phyloP scores from a whole-genome alignment of 2,888 invertebrate species.

The Drosophila multiciliata region DNA sequence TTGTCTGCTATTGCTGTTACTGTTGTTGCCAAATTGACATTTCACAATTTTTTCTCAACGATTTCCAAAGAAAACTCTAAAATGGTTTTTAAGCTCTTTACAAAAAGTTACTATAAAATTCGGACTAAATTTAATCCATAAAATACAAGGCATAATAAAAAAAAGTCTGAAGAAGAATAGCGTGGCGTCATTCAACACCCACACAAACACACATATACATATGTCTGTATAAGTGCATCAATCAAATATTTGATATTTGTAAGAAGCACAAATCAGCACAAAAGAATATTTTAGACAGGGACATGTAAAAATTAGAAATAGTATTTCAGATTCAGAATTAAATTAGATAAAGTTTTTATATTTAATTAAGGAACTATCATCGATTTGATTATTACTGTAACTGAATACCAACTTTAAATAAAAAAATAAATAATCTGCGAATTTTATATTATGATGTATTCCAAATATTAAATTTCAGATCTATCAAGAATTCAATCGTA shows the following conservation, averaged over 20 bases:
- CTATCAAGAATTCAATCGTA: background rate
- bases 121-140: background rate
- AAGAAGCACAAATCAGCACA: background rate
- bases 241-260: constrained; percentile 9
- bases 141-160: background rate
- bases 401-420: background rate
- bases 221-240: background rate
- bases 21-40: constrained; percentile 77
- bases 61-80: constrained; percentile 13
- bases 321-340: background rate
- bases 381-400: too few species aligned
- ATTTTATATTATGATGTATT: background rate
- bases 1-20: constrained; percentile 50
- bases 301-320: background rate
- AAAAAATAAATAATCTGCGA: background rate
- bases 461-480: background rate
- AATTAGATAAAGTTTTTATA: background rate
- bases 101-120: constrained; percentile 11
- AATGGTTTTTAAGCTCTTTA: constrained; percentile 8
- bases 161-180: background rate
- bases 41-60: constrained; percentile 65
- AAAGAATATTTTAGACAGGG: constrained; percentile 6
- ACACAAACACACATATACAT: background rate
- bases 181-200: background rate
- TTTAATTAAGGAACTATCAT: background rate